These are phyloP conservation scores for Brachyalestes nurse DNA, from an alignment of 2,797 vertebrate genomes.

Conservation along the genomic window DNA sequence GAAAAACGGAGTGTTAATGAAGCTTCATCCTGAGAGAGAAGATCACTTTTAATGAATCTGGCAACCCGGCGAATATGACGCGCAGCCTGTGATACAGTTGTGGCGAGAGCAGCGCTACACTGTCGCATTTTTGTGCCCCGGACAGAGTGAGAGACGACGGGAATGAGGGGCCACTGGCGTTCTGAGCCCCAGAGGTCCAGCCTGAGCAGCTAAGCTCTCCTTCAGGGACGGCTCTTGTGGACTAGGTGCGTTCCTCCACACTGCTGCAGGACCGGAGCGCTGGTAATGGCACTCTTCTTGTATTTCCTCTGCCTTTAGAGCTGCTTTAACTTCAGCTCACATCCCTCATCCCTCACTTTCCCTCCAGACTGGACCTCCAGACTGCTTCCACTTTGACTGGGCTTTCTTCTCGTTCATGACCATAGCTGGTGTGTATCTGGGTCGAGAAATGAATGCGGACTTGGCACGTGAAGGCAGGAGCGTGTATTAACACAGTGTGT, in stretches of 20 bases:
- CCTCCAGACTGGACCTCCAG: neutral
- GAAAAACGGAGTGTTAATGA: too few relatives aligned
- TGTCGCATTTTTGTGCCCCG: slow-evolving; percentile 62
- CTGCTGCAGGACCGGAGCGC: neutral
- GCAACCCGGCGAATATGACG: slow-evolving; percentile 56
- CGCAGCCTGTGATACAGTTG: slow-evolving; percentile 52
- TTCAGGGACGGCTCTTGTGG: slow-evolving; percentile 59
- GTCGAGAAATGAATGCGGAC: neutral
- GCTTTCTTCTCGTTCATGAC: neutral
- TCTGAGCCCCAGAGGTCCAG: slow-evolving; percentile 46
- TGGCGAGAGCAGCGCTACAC: slow-evolving; percentile 43
- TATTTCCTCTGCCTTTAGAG: neutral
- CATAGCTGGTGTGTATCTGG: neutral
- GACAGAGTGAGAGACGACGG: slow-evolving; percentile 56
- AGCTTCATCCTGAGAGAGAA: neutral
- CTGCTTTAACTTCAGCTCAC: slow-evolving; percentile 5
- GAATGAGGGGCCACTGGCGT: slow-evolving; percentile 45
- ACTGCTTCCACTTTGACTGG: neutral
- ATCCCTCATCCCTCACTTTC: neutral
- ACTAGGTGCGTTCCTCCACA: slow-evolving; percentile 67
- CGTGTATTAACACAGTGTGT: neutral
- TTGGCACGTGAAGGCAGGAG: slow-evolving; percentile 34
- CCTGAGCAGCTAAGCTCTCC: slow-evolving; percentile 35
- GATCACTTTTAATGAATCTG: neutral
- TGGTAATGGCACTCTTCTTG: slow-evolving; percentile 18